A percentile compares a stretch with the other conserved stretches of the same genome.
phyloP scores from a whole-genome alignment of 2,797 vertebrate species.

The Parauchenoglanis punctatus region DNA sequence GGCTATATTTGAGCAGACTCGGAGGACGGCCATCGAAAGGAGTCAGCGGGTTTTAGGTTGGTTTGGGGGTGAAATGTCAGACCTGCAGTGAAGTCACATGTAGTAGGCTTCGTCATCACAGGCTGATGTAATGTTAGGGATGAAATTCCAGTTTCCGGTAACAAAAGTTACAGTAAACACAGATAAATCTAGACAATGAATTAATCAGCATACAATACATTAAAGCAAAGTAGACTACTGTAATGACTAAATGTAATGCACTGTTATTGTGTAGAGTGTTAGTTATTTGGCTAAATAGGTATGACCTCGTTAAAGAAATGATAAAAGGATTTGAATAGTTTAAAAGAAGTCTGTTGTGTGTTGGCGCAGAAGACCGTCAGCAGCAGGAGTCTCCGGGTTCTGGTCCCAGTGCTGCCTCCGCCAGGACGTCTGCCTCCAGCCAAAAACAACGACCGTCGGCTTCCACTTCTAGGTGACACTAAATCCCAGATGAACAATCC shows the following conservation, averaged over 20 bases:
- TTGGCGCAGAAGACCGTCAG: conserved; percentile 43
- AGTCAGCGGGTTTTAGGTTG: conserved; percentile 86
- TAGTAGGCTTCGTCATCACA: background rate
- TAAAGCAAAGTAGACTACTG: background rate
- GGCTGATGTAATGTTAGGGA: background rate
- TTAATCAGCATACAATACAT: background rate
- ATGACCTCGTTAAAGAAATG: background rate
- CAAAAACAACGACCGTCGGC: conserved; percentile 21
- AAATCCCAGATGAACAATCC: background rate
- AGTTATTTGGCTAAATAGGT: background rate
- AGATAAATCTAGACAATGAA: background rate
- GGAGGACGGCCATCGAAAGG: conserved; percentile 93
- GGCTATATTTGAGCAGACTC: conserved; percentile 95
- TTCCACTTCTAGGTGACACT: conserved; percentile 38
- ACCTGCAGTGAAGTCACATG: background rate
- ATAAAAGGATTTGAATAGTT: background rate
- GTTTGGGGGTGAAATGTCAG: conserved; percentile 8
- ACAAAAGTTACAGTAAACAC: background rate
- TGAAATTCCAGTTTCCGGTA: too few relatives aligned
- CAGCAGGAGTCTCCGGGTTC: conserved; percentile 6
- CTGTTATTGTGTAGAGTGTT: background rate
- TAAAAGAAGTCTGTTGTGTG: background rate
- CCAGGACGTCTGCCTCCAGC: background rate
- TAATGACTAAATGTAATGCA: too few relatives aligned
- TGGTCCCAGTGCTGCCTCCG: background rate